Percentiles rank a stretch among this genome's conserved stretches.
These are phyloP conservation scores for Trypoxylon attenuatum DNA, from an alignment of 2,888 invertebrate genomes.

Conservation along the genomic window DNA sequence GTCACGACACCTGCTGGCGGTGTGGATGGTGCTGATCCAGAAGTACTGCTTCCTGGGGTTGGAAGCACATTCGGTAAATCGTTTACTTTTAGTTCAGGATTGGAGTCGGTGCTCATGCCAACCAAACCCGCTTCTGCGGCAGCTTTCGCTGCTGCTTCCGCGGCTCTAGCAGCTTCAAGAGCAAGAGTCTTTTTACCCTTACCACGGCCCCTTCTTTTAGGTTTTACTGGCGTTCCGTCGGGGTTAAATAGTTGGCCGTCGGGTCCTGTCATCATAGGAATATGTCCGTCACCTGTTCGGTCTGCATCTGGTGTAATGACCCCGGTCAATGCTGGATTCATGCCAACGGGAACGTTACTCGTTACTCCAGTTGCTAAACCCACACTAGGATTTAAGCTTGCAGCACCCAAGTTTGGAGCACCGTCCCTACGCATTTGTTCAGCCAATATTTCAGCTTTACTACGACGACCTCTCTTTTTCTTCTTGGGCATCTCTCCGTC, in stretches of 20 bases:
- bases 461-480: conserved; percentile 72
- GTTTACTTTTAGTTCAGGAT: conserved; percentile 63
- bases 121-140: conserved; percentile 69
- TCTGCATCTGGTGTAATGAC: conserved; percentile 51
- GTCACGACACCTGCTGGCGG: conserved; percentile 64
- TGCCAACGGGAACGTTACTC: conserved; percentile 39
- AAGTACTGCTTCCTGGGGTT: conserved; percentile 70
- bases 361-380: conserved; percentile 6
- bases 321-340: conserved; percentile 48
- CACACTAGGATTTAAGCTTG: conserved; percentile 16
- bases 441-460: conserved; percentile 72
- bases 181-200: conserved; percentile 73
- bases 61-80: conserved; percentile 66
- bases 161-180: conserved; percentile 74
- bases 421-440: conserved; percentile 73
- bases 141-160: conserved; percentile 75
- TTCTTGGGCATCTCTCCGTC: conserved; percentile 71
- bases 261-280: conserved; percentile 60
- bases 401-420: conserved; percentile 53
- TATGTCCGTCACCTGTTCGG: conserved; percentile 47
- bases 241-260: conserved; percentile 65
- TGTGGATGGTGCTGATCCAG: conserved; percentile 71
- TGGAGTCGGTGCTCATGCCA: conserved; percentile 65
- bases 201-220: conserved; percentile 71
- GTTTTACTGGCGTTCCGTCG: conserved; percentile 67